Conservation (phyloP, 2,888 invertebrate genomes). For the Trissolcus brochymenae region DNA sequence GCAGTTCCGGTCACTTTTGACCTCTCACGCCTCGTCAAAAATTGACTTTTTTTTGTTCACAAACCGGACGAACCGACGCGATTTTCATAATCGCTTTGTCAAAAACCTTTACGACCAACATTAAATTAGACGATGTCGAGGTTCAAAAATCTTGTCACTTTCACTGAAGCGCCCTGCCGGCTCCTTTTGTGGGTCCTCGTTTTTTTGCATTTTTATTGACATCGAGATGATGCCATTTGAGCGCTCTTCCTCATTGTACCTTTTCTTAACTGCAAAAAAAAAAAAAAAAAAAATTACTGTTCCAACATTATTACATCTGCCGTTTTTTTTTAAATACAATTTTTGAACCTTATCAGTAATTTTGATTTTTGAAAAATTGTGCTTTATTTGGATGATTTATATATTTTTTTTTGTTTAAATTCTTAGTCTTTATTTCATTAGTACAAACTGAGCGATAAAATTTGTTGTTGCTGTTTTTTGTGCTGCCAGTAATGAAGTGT, state of each 20-base stretch:
- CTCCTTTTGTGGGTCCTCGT: background rate
- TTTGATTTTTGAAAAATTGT: too few species aligned
- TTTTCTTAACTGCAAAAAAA: too few species aligned
- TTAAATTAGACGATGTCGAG: slow-evolving; percentile 16
- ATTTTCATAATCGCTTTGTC: slow-evolving; percentile 12
- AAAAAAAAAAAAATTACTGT: too few species aligned
- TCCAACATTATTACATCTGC: background rate
- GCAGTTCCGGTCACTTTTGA: slow-evolving; percentile 34
- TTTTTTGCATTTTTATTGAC: too few species aligned
- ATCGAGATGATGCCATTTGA: too few species aligned
- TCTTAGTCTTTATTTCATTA: background rate
- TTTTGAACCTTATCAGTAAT: background rate
- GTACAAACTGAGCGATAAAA: background rate
- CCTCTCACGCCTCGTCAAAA: slow-evolving; percentile 9
- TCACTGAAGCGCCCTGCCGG: slow-evolving; percentile 3
- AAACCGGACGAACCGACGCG: background rate
- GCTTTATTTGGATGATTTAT: too few species aligned
- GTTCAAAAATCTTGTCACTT: slow-evolving; percentile 25
- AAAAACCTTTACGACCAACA: slow-evolving; percentile 16
- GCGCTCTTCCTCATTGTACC: too few species aligned
- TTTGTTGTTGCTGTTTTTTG: background rate
- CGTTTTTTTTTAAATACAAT: too few species aligned
- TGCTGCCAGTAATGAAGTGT: background rate
- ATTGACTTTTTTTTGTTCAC: slow-evolving; percentile 10
- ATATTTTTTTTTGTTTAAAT: too few species aligned